Conservation (phyloP, 2,888 invertebrate species). For the Leptopilina myrica region DNA sequence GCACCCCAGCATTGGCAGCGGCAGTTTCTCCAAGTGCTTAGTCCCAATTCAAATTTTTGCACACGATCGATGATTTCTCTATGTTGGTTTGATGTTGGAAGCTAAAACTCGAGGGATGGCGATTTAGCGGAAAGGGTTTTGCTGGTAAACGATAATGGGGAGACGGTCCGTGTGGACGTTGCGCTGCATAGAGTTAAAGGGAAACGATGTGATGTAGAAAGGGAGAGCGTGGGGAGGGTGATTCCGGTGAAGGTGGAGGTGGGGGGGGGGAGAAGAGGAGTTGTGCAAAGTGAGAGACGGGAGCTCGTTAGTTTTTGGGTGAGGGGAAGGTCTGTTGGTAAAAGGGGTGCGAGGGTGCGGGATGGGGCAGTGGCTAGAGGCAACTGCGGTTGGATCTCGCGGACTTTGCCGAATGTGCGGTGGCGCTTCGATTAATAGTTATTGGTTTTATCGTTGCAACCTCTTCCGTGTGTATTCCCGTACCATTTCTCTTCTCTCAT, state of each 20-base stretch:
- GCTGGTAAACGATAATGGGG: conserved; percentile 59
- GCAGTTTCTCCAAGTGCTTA: conserved; percentile 28
- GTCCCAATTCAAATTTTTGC: conserved; percentile 33
- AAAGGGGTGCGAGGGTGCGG: conserved; percentile 29
- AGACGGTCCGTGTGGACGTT: conserved; percentile 55
- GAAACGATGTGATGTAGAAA: not conserved
- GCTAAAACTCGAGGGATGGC: conserved; percentile 35
- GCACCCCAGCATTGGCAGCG: conserved; percentile 3
- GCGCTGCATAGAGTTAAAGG: conserved; percentile 50
- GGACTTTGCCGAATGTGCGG: conserved; percentile 72
- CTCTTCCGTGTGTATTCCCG: conserved; percentile 53
- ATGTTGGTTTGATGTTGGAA: not conserved
- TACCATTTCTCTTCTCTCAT: conserved; percentile 52
- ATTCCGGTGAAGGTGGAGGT: too few species aligned
- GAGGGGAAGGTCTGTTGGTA: conserved; percentile 33
- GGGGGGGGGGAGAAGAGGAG: conserved; percentile 37
- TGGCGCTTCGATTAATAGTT: conserved; percentile 71
- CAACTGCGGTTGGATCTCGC: conserved; percentile 54
- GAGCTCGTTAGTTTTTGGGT: conserved; percentile 61
- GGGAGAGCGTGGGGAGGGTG: too few species aligned
- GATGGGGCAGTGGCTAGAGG: conserved; percentile 31
- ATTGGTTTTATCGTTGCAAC: conserved; percentile 68
- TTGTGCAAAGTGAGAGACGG: conserved; percentile 59
- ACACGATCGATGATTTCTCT: conserved; percentile 38
- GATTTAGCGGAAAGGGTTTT: conserved; percentile 43